These are phyloP conservation scores for Anagyrus pseudococci DNA, from an alignment of 2,888 invertebrate species.

Conservation along the genomic window DNA sequence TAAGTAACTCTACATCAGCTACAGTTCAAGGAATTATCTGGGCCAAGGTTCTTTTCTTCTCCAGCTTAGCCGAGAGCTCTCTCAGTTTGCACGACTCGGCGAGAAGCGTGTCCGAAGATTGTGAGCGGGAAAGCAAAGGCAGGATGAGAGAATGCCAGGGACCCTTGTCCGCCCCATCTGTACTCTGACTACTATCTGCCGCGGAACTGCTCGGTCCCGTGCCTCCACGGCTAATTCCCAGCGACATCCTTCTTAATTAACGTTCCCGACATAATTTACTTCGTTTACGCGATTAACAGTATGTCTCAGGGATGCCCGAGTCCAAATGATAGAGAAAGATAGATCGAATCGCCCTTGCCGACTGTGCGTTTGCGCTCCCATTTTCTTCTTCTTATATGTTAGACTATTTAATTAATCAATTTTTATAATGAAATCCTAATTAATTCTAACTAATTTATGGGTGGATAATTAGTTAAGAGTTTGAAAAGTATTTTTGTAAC, in stretches of 20 bases:
- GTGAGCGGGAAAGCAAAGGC: no score
- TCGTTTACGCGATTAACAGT: slow-evolving; percentile 44
- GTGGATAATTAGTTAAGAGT: no score
- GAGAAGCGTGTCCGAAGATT: no score
- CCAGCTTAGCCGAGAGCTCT: background rate
- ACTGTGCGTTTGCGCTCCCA: background rate
- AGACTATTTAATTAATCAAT: no score
- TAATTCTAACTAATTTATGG: no score
- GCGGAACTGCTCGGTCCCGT: background rate
- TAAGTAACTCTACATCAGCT: slow-evolving; percentile 1
- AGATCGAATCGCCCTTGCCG: slow-evolving; percentile 17
- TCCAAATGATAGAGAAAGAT: slow-evolving; percentile 34
- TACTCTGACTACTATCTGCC: slow-evolving; percentile 21
- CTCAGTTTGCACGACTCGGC: slow-evolving; percentile 1
- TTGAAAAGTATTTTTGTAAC: no score
- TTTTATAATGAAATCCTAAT: no score
- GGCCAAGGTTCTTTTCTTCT: slow-evolving; percentile 15
- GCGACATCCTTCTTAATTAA: slow-evolving; percentile 50
- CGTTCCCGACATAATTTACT: slow-evolving; percentile 44
- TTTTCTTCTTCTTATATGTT: background rate
- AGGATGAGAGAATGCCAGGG: slow-evolving; percentile 4
- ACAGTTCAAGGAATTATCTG: slow-evolving; percentile 29
- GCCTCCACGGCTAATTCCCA: slow-evolving; percentile 40
- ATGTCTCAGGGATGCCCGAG: slow-evolving; percentile 24
- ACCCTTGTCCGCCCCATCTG: slow-evolving; percentile 37